These are phyloP conservation scores for Antheraea mylitta DNA, from an alignment of 1,140 invertebrate genomes.

Conservation along the genomic window DNA sequence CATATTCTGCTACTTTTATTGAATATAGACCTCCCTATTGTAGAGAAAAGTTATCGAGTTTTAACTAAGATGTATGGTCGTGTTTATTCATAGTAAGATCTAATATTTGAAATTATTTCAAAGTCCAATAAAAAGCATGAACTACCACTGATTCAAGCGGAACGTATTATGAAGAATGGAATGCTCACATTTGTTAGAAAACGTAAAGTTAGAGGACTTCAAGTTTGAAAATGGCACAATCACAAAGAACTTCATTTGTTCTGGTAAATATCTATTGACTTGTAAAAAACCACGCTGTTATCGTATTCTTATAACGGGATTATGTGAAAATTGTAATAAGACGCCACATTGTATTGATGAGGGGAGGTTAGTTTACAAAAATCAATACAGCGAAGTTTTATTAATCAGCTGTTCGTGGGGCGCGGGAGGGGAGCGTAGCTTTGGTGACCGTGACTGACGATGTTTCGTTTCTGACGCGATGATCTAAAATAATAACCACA, in stretches of 20 bases:
- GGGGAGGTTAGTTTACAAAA: conserved; percentile 70
- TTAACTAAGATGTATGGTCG: conserved; percentile 5
- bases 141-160: conserved; percentile 12
- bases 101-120: background rate
- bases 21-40: too few relatives aligned
- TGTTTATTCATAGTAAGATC: background rate
- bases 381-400: conserved; percentile 75
- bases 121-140: background rate
- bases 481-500: conserved; percentile 31
- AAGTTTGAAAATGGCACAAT: conserved; percentile 64
- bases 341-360: conserved; percentile 24
- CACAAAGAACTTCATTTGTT: conserved; percentile 78
- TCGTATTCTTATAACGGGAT: too few relatives aligned
- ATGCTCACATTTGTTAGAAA: conserved; percentile 81
- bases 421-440: conserved; percentile 61
- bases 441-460: conserved; percentile 66
- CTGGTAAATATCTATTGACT: conserved; percentile 57
- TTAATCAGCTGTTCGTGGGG: conserved; percentile 76
- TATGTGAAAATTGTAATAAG: conserved; percentile 7
- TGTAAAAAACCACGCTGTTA: conserved; percentile 8
- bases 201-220: conserved; percentile 79
- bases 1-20: too few relatives aligned
- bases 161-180: conserved; percentile 79
- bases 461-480: conserved; percentile 36
- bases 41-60: conserved; percentile 19